These are phyloP conservation scores for Parnassius orleans DNA, from an alignment of 2,888 invertebrate species.

Conservation along the genomic window DNA sequence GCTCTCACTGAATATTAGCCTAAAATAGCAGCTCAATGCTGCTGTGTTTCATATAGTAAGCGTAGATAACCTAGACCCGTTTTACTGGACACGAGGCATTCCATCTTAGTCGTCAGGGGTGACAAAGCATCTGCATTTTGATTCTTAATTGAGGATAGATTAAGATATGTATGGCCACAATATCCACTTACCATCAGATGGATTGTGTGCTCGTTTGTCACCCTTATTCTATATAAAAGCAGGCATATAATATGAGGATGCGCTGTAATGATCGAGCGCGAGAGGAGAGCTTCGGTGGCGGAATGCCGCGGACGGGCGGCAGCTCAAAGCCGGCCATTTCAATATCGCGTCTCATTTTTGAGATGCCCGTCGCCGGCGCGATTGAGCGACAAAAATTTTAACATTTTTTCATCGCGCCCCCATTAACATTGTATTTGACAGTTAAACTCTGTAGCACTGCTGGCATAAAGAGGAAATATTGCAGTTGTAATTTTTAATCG, in stretches of 20 bases:
- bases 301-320: conserved; percentile 15
- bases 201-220: no score
- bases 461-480: conserved; percentile 16
- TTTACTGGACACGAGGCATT: no score
- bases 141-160: no score
- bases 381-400: conserved; percentile 61
- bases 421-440: conserved; percentile 27
- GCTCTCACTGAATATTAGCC: no score
- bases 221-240: no score
- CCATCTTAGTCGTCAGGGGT: no score
- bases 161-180: no score
- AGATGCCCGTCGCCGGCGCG: conserved; percentile 34
- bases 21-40: no score
- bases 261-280: background rate
- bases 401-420: conserved; percentile 40
- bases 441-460: background rate
- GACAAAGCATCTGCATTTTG: no score
- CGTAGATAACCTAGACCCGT: no score
- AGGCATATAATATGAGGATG: background rate
- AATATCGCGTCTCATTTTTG: conserved; percentile 55
- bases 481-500: conserved; percentile 26
- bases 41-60: no score
- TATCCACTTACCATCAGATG: no score
- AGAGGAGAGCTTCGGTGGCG: background rate
- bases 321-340: conserved; percentile 45